Base-by-base conservation (phyloP, 2,888 invertebrate species). In the Philereme vetulata region DNA sequence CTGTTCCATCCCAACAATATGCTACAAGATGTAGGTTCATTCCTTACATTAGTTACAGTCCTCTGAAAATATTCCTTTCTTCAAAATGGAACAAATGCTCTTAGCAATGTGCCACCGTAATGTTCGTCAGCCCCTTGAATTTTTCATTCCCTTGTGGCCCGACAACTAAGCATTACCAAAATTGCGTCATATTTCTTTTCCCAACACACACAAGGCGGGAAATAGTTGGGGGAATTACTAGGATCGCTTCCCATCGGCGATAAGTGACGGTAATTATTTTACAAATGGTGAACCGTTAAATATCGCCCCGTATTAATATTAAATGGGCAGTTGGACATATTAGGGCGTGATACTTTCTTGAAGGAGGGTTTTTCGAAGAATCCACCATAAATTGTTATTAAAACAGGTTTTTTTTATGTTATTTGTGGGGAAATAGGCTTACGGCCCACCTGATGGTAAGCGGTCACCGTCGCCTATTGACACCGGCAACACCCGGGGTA, bases 111-210 rank as follows among this genome's bases (percentile, higher is more conserved):
- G 88, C 81, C 82, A 76, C 81, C 74, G 86, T 85, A 88, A 90
- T 88, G 89, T 86, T 78, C 86, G 85, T 77, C 84, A 77, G 87
- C 87, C 88, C 89, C 88, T 82, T 90, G 89, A 92, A 91, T 91
- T 91, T 91, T 91, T 92, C 90, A 91, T 90, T 90, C 90, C 90
- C 90, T 85, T 82, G 90, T 87, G 88, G 85, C 89, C 84, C 86
- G 89, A 89, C 90, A 89, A 91, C 88, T 89, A 85, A 88, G 86
- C 91, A 91, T 92, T 91, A 92, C 89, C 84, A 82, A 90, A 91
- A 92, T 92, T 92, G 91, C 90, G 85, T 90, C 90, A 91, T 90
- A 90, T 90, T 90, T 92, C 89, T 90, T 89, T 84, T 82, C 84
- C 74, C 77, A 82, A 82, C 87, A 84, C 86, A 84, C 81, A 80